Base-by-base conservation (phyloP, 1,140 invertebrate genomes). In the Cydia splendana region DNA sequence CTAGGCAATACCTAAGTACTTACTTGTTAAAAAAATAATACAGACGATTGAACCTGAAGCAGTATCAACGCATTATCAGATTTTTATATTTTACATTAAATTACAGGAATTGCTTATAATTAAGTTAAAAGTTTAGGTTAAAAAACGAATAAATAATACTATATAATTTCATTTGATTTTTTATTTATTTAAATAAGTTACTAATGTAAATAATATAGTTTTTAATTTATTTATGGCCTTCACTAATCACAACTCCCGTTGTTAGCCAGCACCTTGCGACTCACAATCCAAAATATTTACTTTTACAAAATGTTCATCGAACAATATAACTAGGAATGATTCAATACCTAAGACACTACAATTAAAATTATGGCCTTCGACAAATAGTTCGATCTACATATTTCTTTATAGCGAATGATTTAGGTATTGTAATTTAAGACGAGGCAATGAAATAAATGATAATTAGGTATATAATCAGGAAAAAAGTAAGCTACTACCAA, bases 121-220 rank as follows among this genome's bases (percentile, higher is more conserved):
- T 51, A 51, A 51, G 4, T 13, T n/a, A 10, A 15, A n/a, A n/a
- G 34, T 34, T 34, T 6, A 34, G 34, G 34, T 34, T 34, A 34
- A 3, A 20, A 62, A 62, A 62, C 18, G 5, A 62, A 62, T 62
- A 62, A 62, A 62, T 62, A n/a, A 62, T 24, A 62, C 20, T 4
- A 4, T 24, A 62, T 62, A 62, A 6, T 10, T 62, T 12, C 1
- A 45, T 71, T 71, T 18, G 3, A 18, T 38, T 42, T 38, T 71
- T 71, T 42, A 71, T 71, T 71, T 38, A 71, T 71, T 71, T 38
- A 71, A 71, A 71, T 71, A 71, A 71, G 67, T 71, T 71, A 71
- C 65, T 69, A 69, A 69, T 69, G 67, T 57, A 51, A 75, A 75
- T 75, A 75, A 28, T 75, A 74, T 53, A 75, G 18, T 75, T 75